Evolutionary conservation across 2,113 vertebrate genomes (phyloP), one percentile per base, ranked within the genome.

Genomic region (Sturnus vulgaris): DNA sequence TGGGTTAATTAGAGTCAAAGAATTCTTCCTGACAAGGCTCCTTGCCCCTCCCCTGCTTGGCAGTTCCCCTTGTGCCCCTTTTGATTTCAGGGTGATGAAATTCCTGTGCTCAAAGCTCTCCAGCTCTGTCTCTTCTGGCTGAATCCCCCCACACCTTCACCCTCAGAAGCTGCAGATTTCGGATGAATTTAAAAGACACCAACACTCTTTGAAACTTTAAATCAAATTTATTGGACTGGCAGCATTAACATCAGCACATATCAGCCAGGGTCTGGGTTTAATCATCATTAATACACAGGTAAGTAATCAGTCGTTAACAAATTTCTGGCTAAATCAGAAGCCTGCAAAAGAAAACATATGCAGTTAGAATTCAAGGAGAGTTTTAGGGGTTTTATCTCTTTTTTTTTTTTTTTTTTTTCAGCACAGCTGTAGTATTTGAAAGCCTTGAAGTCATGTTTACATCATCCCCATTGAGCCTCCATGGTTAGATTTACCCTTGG

Each of bases 271-370:
- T 27, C 33, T 5, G 27, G 16, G 24, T 61, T 71, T 37, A 46
- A 53, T 37, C 27, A 37, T 20, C 1, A 1, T 5, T n/a, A 44
- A 6, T 2, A 37, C 27, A 14, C 13, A 7, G 8, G 3, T 13
- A 7, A 52, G 5, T 16, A 44, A 53, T 25, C 5, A 71, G 8
- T 10, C 37, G 61, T 71, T 44, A 61, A 53, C 31, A 16, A 83
- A 52, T 28, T 28, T 3, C n/a, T 3, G 28, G 35, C 23, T 42
- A 23, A 60, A 35, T 50, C 27, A 27, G 33, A 68, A 77, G 81
- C 55, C 90, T 86, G 50, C 25, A 47, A 69, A 72, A 40, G 18
- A 50, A 70, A 65, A 33, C 5, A 23, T 4, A 28, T 5, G 24
- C 11, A 12, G 7, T 28, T 30, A 21, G 28, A 76, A 12, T 35